Evolutionary conservation across 2,113 vertebrate species (phyloP).

Genomic region (Pao palembangensis): DNA sequence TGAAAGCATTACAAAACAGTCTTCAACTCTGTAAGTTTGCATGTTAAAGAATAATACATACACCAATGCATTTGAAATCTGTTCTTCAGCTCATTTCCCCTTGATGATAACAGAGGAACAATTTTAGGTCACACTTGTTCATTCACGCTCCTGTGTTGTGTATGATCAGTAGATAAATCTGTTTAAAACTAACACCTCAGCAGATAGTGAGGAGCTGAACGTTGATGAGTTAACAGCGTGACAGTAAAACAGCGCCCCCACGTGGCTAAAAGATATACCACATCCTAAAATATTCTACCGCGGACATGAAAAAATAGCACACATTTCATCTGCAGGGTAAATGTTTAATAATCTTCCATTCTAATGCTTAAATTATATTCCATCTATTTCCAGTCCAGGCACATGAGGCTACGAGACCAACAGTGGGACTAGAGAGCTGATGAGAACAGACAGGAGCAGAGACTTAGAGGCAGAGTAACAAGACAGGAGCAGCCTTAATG

Average conservation of each 20-base stretch:
- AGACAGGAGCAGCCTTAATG: background rate
- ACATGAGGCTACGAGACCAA: background rate
- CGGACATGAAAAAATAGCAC: background rate
- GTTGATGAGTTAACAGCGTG: background rate
- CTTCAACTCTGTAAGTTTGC: background rate
- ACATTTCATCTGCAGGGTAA: conserved; percentile 6
- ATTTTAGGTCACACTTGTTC: conserved; percentile 17
- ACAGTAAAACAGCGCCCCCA: conserved; percentile 56
- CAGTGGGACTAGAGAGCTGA: background rate
- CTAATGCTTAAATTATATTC: conserved; percentile 5
- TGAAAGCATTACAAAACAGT: conserved; percentile 1
- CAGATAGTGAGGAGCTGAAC: background rate
- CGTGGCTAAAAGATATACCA: conserved; percentile 37
- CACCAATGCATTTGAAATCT: background rate
- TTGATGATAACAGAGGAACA: background rate
- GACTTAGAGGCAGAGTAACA: background rate
- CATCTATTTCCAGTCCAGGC: background rate
- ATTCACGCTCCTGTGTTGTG: conserved; percentile 21
- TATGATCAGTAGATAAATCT: conserved; percentile 38
- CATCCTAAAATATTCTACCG: conserved; percentile 8
- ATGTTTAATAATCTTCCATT: conserved; percentile 3
- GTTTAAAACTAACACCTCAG: conserved; percentile 3
- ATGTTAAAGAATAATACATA: background rate
- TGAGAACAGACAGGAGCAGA: background rate
- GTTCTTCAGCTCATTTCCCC: conserved; percentile 1